Base-by-base conservation (phyloP, 2,888 invertebrate species). In the Cyaniris semiargus region DNA sequence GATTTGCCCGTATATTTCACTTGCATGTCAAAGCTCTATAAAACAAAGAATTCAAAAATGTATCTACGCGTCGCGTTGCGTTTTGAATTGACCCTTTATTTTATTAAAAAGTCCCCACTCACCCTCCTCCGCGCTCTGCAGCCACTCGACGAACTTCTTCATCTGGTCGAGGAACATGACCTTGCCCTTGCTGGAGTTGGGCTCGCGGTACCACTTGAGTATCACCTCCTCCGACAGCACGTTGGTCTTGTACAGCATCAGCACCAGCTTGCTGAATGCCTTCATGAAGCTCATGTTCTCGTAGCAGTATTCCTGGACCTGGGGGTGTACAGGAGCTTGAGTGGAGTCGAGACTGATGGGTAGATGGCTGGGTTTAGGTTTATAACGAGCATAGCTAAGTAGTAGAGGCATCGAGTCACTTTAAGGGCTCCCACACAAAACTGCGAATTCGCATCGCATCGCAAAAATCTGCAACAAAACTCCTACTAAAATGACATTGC, bases 241-340 rank as follows among this genome's bases (percentile, higher is more conserved):
- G 91, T 99, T 98, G 86, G 97, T 97, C 96, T 98, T 98, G 95
- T 99, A 99, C 94, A 99, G 97, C 88, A 99, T 96, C 92, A 99
- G 96, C 86, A 99, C 97, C 86, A 99, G 98, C 95, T 99, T 99
- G 91, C 98, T 98, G 96, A 99, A 99, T 90, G 98, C 98, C 90
- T 98, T 98, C 98, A 99, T 98, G 93, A 99, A 99, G 91, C 97
- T 98, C 98, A 99, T 99, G 95, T 99, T 99, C 90, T 98, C 98
- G 91, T 99, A 99, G 94, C 99, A 99, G 93, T 97, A 99, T 89
- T 99, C 99, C 93, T 99, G 99, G 84, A 99, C 97, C 93, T 93
- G 84, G 1, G 60, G 60, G 23, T 21, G 23, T 23, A 34, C 7
- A 44, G 13, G 1, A 27, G 31, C 53, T 66, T 34, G 27, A 66